Evolutionary conservation across 2,797 vertebrate genomes (phyloP).

Genomic region (Alectoris magna): DNA sequence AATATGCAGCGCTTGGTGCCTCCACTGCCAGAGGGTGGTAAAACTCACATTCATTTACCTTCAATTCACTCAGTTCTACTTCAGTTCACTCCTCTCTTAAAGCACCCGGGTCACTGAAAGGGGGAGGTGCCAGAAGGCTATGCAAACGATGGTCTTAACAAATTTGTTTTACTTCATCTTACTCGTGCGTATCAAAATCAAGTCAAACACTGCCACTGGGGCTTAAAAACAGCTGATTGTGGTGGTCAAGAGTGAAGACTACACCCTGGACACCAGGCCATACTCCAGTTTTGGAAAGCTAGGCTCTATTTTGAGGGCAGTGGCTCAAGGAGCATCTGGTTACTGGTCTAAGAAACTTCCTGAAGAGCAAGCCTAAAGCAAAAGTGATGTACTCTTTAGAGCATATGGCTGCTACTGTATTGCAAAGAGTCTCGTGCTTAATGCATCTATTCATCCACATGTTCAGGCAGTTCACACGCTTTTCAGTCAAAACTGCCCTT

Average conservation of each 20-base stretch:
- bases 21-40: not conserved
- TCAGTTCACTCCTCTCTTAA: not conserved
- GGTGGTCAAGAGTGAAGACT: not conserved
- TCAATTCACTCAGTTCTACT: not conserved
- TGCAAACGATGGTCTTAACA: not conserved
- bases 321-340: not conserved
- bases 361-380: not conserved
- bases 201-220: not conserved
- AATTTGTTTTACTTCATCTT: not conserved
- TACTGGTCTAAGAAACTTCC: not conserved
- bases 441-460: not conserved
- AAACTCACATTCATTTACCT: not conserved
- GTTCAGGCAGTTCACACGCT: not conserved
- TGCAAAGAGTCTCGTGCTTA: not conserved
- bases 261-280: not conserved
- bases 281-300: not conserved
- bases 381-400: not conserved
- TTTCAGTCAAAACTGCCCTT: not conserved
- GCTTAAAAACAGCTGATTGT: not conserved
- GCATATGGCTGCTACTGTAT: not conserved
- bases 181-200: not conserved
- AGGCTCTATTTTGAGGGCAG: not conserved
- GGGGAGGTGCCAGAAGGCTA: not conserved
- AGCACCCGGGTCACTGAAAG: not conserved
- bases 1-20: conserved; percentile 12